These are phyloP conservation scores for Ectemnius cavifrons DNA, from an alignment of 2,888 invertebrate genomes.

Conservation along the genomic window DNA sequence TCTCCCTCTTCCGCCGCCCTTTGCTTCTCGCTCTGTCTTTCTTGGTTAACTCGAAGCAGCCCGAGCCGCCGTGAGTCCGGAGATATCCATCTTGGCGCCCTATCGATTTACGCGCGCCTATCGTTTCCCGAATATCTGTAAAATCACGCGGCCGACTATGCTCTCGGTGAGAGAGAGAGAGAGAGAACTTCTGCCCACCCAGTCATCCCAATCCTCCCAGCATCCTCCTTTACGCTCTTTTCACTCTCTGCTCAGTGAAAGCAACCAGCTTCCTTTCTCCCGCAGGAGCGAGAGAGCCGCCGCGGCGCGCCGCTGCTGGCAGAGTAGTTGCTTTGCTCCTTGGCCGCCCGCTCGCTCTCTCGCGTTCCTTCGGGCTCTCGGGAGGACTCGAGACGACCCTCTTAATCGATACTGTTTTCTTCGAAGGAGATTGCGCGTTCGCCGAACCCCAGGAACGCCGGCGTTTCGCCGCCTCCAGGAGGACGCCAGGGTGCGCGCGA, in stretches of 20 bases:
- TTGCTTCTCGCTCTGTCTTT: too few species aligned
- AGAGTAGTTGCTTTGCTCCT: background rate
- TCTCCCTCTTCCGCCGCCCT: too few species aligned
- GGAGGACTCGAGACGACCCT: constrained; percentile 41
- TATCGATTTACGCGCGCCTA: constrained; percentile 6
- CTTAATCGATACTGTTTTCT: constrained; percentile 67
- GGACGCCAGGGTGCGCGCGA: background rate
- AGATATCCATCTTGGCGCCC: constrained; percentile 6
- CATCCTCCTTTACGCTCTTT: constrained; percentile 4
- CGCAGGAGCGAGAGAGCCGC: too few species aligned
- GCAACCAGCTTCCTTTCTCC: constrained; percentile 17
- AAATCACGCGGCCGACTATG: constrained; percentile 1
- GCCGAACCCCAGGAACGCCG: constrained; percentile 48
- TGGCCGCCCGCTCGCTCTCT: constrained; percentile 16
- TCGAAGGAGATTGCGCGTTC: constrained; percentile 65
- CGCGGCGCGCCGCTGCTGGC: background rate
- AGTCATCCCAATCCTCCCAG: background rate
- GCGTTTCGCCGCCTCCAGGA: background rate
- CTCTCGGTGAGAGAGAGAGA: too few species aligned
- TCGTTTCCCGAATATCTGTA: constrained; percentile 7
- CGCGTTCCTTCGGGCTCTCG: constrained; percentile 22
- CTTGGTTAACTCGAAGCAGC: background rate
- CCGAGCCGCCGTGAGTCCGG: background rate
- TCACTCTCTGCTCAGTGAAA: constrained; percentile 22
- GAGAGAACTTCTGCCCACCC: background rate